Evolutionary conservation across 2,888 invertebrate genomes (phyloP).

Genomic region (Pammene aurita): DNA sequence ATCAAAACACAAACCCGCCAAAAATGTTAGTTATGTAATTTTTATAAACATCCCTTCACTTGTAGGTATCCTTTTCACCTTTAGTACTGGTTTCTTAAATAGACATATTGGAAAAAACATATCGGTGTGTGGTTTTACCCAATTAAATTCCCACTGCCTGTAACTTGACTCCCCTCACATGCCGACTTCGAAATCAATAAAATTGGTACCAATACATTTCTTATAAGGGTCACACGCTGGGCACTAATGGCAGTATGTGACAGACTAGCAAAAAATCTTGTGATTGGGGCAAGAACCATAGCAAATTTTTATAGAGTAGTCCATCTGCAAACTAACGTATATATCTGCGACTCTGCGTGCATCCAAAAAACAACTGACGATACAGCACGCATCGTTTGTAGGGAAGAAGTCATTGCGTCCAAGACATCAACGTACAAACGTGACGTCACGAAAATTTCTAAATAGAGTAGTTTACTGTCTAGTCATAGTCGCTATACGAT

Average conservation of each 20-base stretch:
- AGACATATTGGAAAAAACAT: too few species aligned
- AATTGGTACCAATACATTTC: constrained; percentile 64
- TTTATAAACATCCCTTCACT: not conserved
- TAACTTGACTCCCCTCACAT: constrained; percentile 26
- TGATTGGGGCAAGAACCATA: constrained; percentile 48
- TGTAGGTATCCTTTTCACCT: too few species aligned
- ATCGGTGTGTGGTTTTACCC: not conserved
- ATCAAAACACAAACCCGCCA: too few species aligned
- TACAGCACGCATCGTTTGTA: not conserved
- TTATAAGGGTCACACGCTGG: constrained; percentile 57
- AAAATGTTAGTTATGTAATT: too few species aligned
- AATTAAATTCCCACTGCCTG: not conserved
- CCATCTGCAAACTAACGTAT: not conserved
- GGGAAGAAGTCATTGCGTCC: not conserved
- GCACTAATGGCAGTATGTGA: constrained; percentile 55
- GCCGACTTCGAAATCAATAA: constrained; percentile 55
- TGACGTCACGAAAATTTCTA: not conserved
- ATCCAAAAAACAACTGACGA: not conserved
- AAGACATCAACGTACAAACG: not conserved
- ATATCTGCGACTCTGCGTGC: not conserved
- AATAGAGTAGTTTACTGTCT: not conserved
- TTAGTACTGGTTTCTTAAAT: too few species aligned
- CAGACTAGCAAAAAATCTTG: constrained; percentile 58
- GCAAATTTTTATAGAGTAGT: not conserved
- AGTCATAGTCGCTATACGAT: not conserved